These are phyloP conservation scores for Nasonia vitripennis DNA, from an alignment of 1,140 invertebrate genomes.

Conservation along the genomic window DNA sequence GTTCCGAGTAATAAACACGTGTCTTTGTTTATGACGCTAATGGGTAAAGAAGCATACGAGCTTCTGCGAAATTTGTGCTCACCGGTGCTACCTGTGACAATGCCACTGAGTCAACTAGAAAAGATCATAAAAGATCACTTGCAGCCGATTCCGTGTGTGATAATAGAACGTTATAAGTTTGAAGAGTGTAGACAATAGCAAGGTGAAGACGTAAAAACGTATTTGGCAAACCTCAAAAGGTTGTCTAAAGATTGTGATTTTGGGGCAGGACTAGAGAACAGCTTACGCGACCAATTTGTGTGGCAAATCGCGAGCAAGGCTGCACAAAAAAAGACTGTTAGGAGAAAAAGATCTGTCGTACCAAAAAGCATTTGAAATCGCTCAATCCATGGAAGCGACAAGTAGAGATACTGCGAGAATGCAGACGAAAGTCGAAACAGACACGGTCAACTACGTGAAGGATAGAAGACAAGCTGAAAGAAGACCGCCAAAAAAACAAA, in stretches of 20 bases:
- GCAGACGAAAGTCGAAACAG: background rate
- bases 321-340: conserved; percentile 28
- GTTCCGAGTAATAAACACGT: background rate
- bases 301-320: conserved; percentile 25
- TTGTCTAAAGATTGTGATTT: conserved; percentile 47
- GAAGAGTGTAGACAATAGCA: conserved; percentile 26
- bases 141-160: conserved; percentile 23
- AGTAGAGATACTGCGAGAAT: background rate
- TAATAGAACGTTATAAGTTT: conserved; percentile 44
- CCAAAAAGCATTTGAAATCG: background rate
- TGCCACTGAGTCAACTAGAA: conserved; percentile 4
- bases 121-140: conserved; percentile 49
- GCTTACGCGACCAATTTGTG: conserved; percentile 49
- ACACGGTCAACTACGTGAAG: background rate
- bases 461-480: background rate
- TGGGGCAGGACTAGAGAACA: background rate
- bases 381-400: background rate
- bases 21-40: conserved; percentile 35
- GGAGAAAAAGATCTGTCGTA: conserved; percentile 13
- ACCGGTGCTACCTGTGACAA: conserved; percentile 36
- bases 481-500: background rate
- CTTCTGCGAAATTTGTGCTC: conserved; percentile 46
- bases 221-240: conserved; percentile 39
- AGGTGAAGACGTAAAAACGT: conserved; percentile 42
- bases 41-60: conserved; percentile 42